A percentile compares a stretch with the other conserved stretches of the same genome.
Conservation (phyloP, 1,140 invertebrate species). For the Doryteuthis pealeii region DNA sequence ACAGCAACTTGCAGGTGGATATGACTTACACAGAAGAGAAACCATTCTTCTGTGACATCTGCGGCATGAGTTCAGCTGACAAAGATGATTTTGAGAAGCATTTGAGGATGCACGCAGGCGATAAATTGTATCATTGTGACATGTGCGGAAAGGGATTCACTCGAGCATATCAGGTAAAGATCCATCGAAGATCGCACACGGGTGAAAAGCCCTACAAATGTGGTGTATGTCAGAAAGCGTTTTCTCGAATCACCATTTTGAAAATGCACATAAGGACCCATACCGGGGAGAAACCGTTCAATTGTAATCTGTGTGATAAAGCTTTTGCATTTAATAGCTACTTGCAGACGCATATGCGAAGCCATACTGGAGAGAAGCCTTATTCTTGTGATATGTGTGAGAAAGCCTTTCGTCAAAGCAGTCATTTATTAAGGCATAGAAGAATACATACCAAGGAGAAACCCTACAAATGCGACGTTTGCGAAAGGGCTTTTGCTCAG, state of each 20-base stretch:
- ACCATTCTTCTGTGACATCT: background rate
- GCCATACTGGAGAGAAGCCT: no score
- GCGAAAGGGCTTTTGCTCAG: background rate
- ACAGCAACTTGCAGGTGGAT: no score
- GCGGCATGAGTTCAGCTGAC: background rate
- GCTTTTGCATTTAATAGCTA: no score
- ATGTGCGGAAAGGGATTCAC: constrained; percentile 18
- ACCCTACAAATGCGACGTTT: no score
- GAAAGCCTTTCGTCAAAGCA: no score
- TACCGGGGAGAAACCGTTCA: background rate
- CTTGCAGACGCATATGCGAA: no score
- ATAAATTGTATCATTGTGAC: constrained; percentile 18
- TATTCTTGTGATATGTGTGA: no score
- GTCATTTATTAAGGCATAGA: no score
- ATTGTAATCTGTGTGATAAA: no score
- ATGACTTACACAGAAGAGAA: no score
- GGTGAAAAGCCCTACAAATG: constrained; percentile 38
- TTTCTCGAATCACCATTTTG: background rate
- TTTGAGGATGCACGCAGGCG: constrained; percentile 8
- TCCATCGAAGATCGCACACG: constrained; percentile 30
- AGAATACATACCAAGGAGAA: no score
- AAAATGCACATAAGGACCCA: background rate
- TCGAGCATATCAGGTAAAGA: constrained; percentile 12
- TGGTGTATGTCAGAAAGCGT: constrained; percentile 31
- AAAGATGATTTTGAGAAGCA: background rate